Base-by-base conservation (phyloP, 1,140 invertebrate species). In the Alviniconcha marisindica region DNA sequence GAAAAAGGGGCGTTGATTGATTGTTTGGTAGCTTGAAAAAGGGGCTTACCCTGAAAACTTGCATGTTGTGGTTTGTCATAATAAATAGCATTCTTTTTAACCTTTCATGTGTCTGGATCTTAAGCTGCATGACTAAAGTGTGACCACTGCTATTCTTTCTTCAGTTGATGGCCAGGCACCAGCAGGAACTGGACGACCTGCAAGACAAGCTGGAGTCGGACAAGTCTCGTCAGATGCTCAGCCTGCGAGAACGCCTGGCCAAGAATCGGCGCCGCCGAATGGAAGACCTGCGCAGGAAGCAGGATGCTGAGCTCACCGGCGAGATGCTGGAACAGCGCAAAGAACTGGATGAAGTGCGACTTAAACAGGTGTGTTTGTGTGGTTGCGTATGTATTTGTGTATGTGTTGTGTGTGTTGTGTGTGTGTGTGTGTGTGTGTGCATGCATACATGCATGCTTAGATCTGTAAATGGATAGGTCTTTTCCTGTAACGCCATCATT, bases 301-400 rank as follows among this genome's bases (percentile, higher is more conserved):
- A 92, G 82, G 92, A 92, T 78, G 84, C 90, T 0, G 90, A 91
- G 38, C 66, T 90, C 60, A 91, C 90, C 2, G 89, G 88, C 56
- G 91, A 92, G 78, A 91, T 91, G 90, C 81, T 92, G 44, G 89
- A 87, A 79, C 92, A 92, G 84, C 88, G 90, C 87, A 91, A 91
- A 82, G 92, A 92, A 85, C 38, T 91, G 14, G 89, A 91, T 84
- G 91, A 92, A 83, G 76, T 92, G 12, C 89, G 85, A 77, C 80
- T 90, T 33, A 88, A 89, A 69, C 84, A 91, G 87, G 90, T 90
- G 28, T 24, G 73, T 78, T 38, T 78, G 76, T 54, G 54, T 82
- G 69, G 24, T 31, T 40, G 33, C 4, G 33, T 7, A n/a, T n/a
- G n/a, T n/a, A n/a, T n/a, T n/a, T 48, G 44, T 48, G 44, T 48